These are phyloP conservation scores for Molanna angustata DNA, from an alignment of 2,888 invertebrate species.

Conservation along the genomic window DNA sequence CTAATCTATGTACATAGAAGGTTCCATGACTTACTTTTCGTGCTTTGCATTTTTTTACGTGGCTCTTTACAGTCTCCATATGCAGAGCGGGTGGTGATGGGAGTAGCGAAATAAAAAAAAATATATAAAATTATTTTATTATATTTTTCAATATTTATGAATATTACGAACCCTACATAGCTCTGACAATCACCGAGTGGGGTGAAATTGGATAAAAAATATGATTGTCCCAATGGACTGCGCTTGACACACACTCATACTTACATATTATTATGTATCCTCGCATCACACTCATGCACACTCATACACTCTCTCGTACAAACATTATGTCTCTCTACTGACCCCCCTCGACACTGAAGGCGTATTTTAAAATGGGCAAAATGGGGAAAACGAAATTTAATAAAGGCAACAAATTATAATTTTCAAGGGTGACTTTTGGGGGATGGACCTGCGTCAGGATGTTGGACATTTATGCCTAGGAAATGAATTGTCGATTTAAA, in stretches of 20 bases:
- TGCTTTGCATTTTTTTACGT: too few species aligned
- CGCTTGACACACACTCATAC: background rate
- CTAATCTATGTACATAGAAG: too few species aligned
- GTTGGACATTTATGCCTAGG: constrained; percentile 22
- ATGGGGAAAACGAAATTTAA: constrained; percentile 29
- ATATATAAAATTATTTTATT: too few species aligned
- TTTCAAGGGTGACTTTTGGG: constrained; percentile 18
- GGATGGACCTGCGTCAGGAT: constrained; percentile 26
- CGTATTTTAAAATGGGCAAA: constrained; percentile 19
- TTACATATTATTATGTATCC: background rate
- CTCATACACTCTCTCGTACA: too few species aligned
- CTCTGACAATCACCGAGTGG: constrained; percentile 15
- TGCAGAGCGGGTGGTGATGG: too few species aligned
- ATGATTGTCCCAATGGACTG: background rate
- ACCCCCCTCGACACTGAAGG: background rate
- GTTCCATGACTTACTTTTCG: too few species aligned
- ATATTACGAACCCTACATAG: constrained; percentile 12
- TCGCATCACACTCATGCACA: too few species aligned
- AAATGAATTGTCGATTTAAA: constrained; percentile 29
- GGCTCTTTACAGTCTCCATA: too few species aligned
- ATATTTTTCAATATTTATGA: too few species aligned
- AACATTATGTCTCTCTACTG: background rate
- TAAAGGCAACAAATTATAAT: constrained; percentile 22
- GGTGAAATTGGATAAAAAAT: constrained; percentile 31
- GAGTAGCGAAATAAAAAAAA: too few species aligned